Evolutionary conservation across 2,113 vertebrate genomes (phyloP).

Genomic region (Equus quagga): DNA sequence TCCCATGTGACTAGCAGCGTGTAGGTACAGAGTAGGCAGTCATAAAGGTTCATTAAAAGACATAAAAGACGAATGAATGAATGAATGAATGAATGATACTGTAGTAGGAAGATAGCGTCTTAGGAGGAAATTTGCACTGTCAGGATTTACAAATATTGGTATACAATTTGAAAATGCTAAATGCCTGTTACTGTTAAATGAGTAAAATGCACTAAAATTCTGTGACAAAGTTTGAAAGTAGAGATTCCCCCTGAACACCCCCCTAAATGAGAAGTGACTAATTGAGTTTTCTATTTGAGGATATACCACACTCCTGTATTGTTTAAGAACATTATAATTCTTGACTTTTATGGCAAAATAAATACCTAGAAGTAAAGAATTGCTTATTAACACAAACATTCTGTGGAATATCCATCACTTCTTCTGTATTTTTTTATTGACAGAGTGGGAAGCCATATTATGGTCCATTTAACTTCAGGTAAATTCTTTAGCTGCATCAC

Average conservation of each 20-base stretch:
- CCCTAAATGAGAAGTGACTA: background rate
- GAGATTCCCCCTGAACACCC: background rate
- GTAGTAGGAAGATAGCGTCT: background rate
- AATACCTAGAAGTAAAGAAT: constrained; percentile 16
- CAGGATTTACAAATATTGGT: constrained; percentile 14
- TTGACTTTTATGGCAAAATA: constrained; percentile 9
- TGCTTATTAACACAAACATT: background rate
- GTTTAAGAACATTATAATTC: constrained; percentile 33
- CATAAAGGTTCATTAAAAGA: background rate
- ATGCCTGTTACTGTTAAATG: background rate
- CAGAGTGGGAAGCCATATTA: background rate
- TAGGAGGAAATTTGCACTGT: background rate
- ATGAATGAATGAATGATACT: background rate
- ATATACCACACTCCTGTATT: background rate
- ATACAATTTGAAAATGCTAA: constrained; percentile 24
- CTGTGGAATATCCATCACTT: background rate
- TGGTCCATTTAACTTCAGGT: background rate
- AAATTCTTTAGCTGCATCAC: background rate
- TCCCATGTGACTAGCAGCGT: background rate
- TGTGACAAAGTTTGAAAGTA: constrained; percentile 13
- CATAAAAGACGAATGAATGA: background rate
- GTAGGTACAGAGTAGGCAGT: background rate
- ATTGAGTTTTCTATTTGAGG: background rate
- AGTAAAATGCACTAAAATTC: constrained; percentile 27
- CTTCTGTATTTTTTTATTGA: background rate